A percentile compares a stretch with the other conserved stretches of the same genome.
Conservation (phyloP, 30 jellyfish, hydroid and myxozoan genomes). For the Aurelia aurita complex sp. Pacific region DNA sequence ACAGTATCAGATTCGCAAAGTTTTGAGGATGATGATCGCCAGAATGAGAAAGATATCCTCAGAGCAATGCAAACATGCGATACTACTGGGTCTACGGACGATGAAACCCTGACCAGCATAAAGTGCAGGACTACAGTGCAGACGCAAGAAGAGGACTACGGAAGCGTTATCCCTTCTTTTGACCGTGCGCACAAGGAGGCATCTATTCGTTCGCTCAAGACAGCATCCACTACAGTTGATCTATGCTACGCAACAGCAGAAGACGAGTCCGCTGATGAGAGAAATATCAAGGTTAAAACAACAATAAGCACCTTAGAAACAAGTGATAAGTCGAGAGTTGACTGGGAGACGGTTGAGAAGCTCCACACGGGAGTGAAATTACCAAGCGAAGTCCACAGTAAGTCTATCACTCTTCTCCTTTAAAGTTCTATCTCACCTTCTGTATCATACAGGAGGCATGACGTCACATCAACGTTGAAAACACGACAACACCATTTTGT, state of each 20-base stretch:
- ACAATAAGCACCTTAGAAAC: constrained; percentile 25
- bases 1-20: neutral
- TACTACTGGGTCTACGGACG: constrained; percentile 9
- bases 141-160: neutral
- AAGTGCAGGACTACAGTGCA: constrained; percentile 21
- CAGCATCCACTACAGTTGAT: constrained; percentile 32
- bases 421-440: neutral
- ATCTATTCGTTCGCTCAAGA: constrained; percentile 20
- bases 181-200: neutral
- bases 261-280: constrained; percentile 32
- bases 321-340: constrained; percentile 16
- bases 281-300: constrained; percentile 17
- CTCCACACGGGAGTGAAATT: constrained; percentile 17
- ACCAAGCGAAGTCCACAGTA: constrained; percentile 41
- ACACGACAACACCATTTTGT: too few relatives aligned
- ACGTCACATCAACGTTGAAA: too few relatives aligned
- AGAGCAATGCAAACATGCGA: constrained; percentile 13
- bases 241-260: constrained; percentile 51
- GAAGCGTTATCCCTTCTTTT: neutral
- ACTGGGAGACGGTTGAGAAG: constrained; percentile 33
- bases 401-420: neutral
- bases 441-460: neutral
- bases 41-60: neutral
- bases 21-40: neutral
- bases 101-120: neutral